Conservation (phyloP, 2,888 invertebrate genomes). For the Drosophila vallismaia region DNA sequence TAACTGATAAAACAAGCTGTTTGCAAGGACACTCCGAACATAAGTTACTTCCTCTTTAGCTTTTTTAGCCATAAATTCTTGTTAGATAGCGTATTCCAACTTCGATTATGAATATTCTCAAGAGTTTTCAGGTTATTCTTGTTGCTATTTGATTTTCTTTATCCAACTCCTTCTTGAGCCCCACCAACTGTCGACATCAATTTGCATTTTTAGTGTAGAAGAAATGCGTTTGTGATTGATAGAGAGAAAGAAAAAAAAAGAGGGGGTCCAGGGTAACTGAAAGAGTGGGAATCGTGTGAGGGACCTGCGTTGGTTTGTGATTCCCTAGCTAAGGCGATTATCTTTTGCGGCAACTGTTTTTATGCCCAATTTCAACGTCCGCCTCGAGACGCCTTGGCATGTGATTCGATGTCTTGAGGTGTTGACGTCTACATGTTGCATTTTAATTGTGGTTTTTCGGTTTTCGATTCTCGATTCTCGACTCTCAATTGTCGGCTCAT, state of each 20-base stretch:
- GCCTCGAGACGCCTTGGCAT: conserved; percentile 73
- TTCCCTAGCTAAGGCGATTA: conserved; percentile 57
- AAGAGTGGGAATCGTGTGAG: conserved; percentile 15
- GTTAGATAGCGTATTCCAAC: not conserved
- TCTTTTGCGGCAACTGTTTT: conserved; percentile 71
- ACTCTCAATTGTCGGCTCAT: not conserved
- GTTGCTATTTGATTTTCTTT: conserved; percentile 10
- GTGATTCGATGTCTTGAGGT: conserved; percentile 59
- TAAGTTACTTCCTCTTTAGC: no score
- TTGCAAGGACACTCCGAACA: no score
- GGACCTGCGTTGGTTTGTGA: conserved; percentile 26
- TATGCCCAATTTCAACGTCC: conserved; percentile 76
- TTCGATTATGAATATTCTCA: not conserved
- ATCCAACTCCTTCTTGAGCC: conserved; percentile 21
- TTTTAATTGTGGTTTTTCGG: conserved; percentile 69
- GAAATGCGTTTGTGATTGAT: conserved; percentile 73
- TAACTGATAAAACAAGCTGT: no score
- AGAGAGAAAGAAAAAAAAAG: conserved; percentile 14
- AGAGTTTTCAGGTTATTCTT: conserved; percentile 26
- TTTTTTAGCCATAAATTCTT: not conserved
- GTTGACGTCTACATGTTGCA: conserved; percentile 78
- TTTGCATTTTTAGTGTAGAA: conserved; percentile 69
- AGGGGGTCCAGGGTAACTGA: conserved; percentile 3
- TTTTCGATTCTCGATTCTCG: conserved; percentile 2
- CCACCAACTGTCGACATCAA: conserved; percentile 50